Base-by-base conservation (phyloP, 2,888 invertebrate species). In the Epirrita christyi region DNA sequence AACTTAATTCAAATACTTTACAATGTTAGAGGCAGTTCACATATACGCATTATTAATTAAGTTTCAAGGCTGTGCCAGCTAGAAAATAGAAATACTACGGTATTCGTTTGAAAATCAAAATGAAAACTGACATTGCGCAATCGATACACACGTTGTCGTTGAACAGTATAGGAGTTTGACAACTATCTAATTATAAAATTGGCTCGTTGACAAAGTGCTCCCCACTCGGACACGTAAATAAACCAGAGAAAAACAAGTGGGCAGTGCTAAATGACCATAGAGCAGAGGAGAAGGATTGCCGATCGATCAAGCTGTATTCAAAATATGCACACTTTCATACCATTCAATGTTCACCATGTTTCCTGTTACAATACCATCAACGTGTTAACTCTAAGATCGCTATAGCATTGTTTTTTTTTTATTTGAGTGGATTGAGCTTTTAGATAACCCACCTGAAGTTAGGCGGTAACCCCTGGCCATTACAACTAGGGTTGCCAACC, bases 111-210 rank as follows among this genome's bases (percentile, higher is more conserved):
- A 21, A 21, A 55, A 60, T 55, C 55, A 36, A 55, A 66, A 63
- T 60, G n/a, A 62, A 54, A 48, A 61, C 56, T 60, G 48, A 60
- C 29, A 62, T 84, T 84, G 70, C 78, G 78, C 72, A 83, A 81
- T 69, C 54, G 66, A 63, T 61, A 66, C 70, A 71, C 73, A 21
- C 21, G 21, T 21, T 21, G 21, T 4, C 21, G 74, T 55, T 55
- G 56, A 56, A 47, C 36, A 53, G 21, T 21, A 21, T 50, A 71
- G 70, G 73, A 73, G 78, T 84, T 83, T 83, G 83, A 86, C 83
- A 83, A 80, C 75, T 76, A 71, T 77, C 85, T 88, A 87, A 84
- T 85, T 82, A 81, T 88, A 87, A 78, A 74, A 76, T 55, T 87
- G 88, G 88, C 87, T 59, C 66, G 56, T 71, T 83, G 84, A 83